These are phyloP conservation scores for Ophiodon elongatus DNA, from an alignment of 2,113 vertebrate species.

Conservation along the genomic window DNA sequence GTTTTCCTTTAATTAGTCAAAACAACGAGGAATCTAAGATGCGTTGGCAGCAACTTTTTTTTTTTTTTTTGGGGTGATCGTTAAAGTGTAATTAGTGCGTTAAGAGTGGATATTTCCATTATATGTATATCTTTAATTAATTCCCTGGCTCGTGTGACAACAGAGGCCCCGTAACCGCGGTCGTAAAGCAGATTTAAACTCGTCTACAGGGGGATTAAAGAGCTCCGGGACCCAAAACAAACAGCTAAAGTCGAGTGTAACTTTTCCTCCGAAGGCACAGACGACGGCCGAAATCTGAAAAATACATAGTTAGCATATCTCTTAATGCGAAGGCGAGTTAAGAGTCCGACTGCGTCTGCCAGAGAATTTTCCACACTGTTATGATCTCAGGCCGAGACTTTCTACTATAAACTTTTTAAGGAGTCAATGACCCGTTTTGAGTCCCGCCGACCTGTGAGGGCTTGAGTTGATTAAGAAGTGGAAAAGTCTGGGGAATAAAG, in stretches of 20 bases:
- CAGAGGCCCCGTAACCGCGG: no score
- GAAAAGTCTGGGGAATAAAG: slow-evolving; percentile 67
- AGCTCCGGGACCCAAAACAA: slow-evolving; percentile 13
- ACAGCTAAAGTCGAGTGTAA: neutral
- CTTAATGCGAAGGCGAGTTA: slow-evolving; percentile 57
- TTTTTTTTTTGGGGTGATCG: no score
- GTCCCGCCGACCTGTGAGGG: slow-evolving; percentile 66
- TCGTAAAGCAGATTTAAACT: no score
- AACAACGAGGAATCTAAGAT: no score
- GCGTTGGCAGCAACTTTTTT: no score
- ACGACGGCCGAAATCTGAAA: slow-evolving; percentile 16
- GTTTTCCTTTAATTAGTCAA: neutral
- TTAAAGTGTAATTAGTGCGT: no score
- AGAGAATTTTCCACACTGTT: slow-evolving; percentile 72
- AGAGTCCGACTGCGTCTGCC: slow-evolving; percentile 83
- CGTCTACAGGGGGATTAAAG: neutral
- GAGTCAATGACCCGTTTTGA: slow-evolving; percentile 64
- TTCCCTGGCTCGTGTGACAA: no score
- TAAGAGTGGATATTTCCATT: neutral
- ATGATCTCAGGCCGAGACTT: slow-evolving; percentile 60
- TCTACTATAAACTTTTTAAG: slow-evolving; percentile 61
- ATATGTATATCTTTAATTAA: no score
- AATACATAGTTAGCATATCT: slow-evolving; percentile 52
- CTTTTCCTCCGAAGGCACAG: neutral
- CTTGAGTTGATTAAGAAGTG: slow-evolving; percentile 73